These are phyloP conservation scores for Mormyrops boulengeri DNA, from an alignment of 2,797 vertebrate species.

Conservation along the genomic window DNA sequence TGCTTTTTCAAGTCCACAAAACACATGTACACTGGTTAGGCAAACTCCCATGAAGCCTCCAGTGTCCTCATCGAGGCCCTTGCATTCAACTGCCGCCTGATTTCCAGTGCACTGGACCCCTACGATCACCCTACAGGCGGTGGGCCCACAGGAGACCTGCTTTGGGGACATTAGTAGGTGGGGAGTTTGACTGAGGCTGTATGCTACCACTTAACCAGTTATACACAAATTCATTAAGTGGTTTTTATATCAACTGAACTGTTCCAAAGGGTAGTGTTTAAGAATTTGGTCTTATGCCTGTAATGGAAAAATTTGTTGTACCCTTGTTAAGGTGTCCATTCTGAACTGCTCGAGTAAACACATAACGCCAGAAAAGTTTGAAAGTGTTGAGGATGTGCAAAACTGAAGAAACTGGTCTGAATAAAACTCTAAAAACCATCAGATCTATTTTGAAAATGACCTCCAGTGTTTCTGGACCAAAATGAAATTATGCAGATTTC, in stretches of 20 bases:
- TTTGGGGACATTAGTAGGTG: neutral
- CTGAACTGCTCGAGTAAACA: neutral
- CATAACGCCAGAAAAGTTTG: neutral
- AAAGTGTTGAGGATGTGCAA: neutral
- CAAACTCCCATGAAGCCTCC: too few species aligned
- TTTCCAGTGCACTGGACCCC: neutral
- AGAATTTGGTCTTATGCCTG: neutral
- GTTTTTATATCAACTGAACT: neutral
- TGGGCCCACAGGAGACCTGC: neutral
- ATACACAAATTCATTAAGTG: neutral
- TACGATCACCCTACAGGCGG: neutral
- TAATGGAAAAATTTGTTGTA: neutral
- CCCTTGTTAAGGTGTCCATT: neutral
- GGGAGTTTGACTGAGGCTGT: neutral
- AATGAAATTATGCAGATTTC: neutral
- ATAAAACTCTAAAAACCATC: neutral
- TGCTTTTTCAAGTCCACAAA: too few species aligned
- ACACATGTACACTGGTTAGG: too few species aligned
- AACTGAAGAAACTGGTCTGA: neutral
- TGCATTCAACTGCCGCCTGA: neutral
- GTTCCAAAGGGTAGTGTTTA: neutral
- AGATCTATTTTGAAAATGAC: neutral
- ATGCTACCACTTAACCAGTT: neutral
- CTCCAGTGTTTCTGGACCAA: neutral
- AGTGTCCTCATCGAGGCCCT: neutral